Conservation (phyloP, 2,888 invertebrate species). For the Archips xylosteana region DNA sequence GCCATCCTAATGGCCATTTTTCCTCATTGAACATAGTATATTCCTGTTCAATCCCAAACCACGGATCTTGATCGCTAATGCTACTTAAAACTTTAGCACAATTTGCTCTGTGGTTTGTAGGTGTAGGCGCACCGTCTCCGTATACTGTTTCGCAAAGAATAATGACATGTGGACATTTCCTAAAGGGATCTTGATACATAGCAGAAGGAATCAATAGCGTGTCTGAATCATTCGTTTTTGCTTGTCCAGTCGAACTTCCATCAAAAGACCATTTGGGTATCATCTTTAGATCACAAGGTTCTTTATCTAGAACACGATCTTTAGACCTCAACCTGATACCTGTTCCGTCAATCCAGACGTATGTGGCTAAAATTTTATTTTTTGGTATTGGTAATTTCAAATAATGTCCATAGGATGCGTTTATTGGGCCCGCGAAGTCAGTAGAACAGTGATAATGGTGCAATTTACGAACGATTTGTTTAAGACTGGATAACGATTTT, state of each 20-base stretch:
- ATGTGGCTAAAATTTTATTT: slow-evolving; percentile 87
- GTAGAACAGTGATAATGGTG: slow-evolving; percentile 37
- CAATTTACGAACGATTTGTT: slow-evolving; percentile 7
- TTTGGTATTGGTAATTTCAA: slow-evolving; percentile 81
- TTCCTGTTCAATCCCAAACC: slow-evolving; percentile 97
- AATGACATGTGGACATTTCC: slow-evolving; percentile 93
- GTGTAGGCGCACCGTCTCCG: slow-evolving; percentile 90
- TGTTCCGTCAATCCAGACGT: slow-evolving; percentile 93
- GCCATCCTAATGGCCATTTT: slow-evolving; percentile 95
- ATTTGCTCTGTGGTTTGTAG: slow-evolving; percentile 89
- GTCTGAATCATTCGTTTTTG: slow-evolving; percentile 93
- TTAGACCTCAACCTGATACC: slow-evolving; percentile 89
- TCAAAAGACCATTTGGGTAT: slow-evolving; percentile 96
- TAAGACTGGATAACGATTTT: background rate
- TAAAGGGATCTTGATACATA: slow-evolving; percentile 96
- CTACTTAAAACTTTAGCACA: slow-evolving; percentile 86
- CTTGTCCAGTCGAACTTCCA: slow-evolving; percentile 97
- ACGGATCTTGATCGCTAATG: slow-evolving; percentile 88
- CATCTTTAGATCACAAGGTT: slow-evolving; percentile 79
- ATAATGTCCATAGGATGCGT: slow-evolving; percentile 64
- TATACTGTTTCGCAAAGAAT: slow-evolving; percentile 94
- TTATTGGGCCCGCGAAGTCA: slow-evolving; percentile 49
- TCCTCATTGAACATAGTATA: slow-evolving; percentile 94
- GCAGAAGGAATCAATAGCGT: slow-evolving; percentile 95
- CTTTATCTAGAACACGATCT: slow-evolving; percentile 87